These are phyloP conservation scores for Silurus meridionalis DNA, from an alignment of 2,113 vertebrate genomes.

Conservation along the genomic window DNA sequence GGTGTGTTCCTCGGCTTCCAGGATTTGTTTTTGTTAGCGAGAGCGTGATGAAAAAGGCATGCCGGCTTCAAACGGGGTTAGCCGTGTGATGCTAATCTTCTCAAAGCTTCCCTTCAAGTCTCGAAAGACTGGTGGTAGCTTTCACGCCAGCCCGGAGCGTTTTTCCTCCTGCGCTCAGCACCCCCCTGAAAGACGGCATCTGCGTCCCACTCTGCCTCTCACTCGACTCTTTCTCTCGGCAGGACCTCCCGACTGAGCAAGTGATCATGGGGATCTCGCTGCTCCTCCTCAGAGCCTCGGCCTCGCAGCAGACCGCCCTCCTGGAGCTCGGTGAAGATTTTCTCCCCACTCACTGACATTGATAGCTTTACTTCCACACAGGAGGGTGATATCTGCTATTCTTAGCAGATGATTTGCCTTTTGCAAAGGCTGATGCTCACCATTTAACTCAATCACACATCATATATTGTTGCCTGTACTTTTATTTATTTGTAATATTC, in stretches of 20 bases:
- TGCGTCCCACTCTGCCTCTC: conserved; percentile 20
- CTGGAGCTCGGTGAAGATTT: conserved; percentile 82
- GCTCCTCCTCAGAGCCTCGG: conserved; percentile 80
- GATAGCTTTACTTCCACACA: neutral
- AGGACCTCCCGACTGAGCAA: conserved; percentile 82
- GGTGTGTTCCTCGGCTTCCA: conserved; percentile 21
- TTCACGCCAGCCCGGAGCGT: conserved; percentile 23
- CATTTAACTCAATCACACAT: neutral
- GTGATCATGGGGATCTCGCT: conserved; percentile 78
- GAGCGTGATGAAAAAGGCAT: conserved; percentile 20
- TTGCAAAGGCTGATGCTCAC: neutral
- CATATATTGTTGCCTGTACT: neutral
- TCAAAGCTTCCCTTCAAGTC: conserved; percentile 33
- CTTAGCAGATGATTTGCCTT: neutral
- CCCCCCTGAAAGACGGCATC: conserved; percentile 25
- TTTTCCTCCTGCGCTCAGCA: conserved; percentile 9
- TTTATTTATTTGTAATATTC: neutral
- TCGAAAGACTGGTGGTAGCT: conserved; percentile 32
- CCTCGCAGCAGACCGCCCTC: conserved; percentile 81
- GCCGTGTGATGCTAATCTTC: conserved; percentile 43
- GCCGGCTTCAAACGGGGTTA: conserved; percentile 37
- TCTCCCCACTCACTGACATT: conserved; percentile 4
- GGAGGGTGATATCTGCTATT: conserved; percentile 1
- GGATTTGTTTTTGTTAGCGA: conserved; percentile 30
- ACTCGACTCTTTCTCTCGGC: conserved; percentile 37